Evolutionary conservation across 1,140 invertebrate species (phyloP).

Genomic region (Diorhabda sublineata): DNA sequence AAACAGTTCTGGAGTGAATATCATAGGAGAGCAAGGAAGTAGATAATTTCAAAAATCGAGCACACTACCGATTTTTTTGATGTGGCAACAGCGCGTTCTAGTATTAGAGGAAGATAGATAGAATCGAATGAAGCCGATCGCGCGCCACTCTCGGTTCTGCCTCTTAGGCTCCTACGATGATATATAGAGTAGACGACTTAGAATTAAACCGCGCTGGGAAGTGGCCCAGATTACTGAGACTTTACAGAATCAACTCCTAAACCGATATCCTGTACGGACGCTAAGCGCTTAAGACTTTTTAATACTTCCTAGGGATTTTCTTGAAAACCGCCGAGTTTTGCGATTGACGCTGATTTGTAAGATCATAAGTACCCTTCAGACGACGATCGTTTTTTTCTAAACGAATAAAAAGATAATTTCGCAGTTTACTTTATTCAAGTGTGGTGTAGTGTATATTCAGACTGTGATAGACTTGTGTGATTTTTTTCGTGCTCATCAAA

Average conservation of each 20-base stretch:
- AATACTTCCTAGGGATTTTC: constrained; percentile 48
- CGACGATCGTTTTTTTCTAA: constrained; percentile 23
- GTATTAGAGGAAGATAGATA: constrained; percentile 13
- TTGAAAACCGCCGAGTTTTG: constrained; percentile 38
- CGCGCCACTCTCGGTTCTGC: constrained; percentile 31
- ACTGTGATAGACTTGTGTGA: constrained; percentile 25
- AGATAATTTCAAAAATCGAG: no score
- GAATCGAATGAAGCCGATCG: constrained; percentile 31
- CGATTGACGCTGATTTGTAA: constrained; percentile 43
- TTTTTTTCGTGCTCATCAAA: neutral
- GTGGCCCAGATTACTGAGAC: constrained; percentile 62
- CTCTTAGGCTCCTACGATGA: constrained; percentile 48
- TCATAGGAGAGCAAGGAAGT: no score
- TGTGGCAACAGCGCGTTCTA: constrained; percentile 6
- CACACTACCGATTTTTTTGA: no score
- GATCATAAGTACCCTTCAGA: constrained; percentile 37
- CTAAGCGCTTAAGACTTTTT: constrained; percentile 50
- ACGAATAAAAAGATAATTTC: neutral
- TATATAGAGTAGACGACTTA: constrained; percentile 65
- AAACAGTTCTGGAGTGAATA: no score
- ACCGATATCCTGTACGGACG: constrained; percentile 42
- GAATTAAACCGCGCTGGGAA: constrained; percentile 63
- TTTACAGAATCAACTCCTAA: constrained; percentile 47
- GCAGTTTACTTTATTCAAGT: constrained; percentile 8
- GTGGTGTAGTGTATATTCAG: constrained; percentile 14